These are phyloP conservation scores for Dipodomys stephensi DNA, from an alignment of 2,113 vertebrate species.

Conservation along the genomic window DNA sequence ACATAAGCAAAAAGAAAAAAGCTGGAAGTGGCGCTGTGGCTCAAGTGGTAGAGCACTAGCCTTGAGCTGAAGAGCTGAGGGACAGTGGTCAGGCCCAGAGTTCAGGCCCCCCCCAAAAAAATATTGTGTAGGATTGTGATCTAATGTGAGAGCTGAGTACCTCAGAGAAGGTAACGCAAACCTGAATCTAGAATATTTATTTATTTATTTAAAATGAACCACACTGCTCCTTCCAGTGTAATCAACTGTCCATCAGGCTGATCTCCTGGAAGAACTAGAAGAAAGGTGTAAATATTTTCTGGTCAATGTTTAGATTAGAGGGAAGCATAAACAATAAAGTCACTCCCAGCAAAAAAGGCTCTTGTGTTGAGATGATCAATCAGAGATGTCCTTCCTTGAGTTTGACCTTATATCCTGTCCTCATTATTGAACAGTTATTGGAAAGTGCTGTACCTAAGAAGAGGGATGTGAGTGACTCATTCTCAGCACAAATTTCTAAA, in stretches of 20 bases:
- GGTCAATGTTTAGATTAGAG: not conserved
- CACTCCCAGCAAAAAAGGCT: not conserved
- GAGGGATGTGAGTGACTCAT: not conserved
- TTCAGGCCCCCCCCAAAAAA: too few relatives aligned
- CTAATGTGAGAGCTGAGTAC: not conserved
- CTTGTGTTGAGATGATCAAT: not conserved
- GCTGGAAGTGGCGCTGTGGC: too few relatives aligned
- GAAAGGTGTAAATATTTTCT: not conserved
- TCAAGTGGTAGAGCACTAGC: too few relatives aligned
- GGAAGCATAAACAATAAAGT: not conserved
- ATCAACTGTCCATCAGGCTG: not conserved
- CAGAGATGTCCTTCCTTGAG: not conserved
- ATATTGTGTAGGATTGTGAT: not conserved
- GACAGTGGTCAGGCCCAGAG: not conserved
- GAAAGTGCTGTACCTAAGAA: not conserved
- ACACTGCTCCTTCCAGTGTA: not conserved
- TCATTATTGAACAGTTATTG: not conserved
- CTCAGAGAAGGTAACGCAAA: constrained; percentile 1
- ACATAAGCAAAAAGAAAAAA: too few relatives aligned
- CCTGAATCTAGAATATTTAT: not conserved
- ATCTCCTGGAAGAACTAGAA: constrained; percentile 27
- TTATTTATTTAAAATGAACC: not conserved
- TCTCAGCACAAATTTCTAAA: not conserved
- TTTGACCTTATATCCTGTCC: not conserved
- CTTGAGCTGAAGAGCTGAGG: too few relatives aligned